Conservation (phyloP, 2,797 vertebrate species). For the Melanitta fusca region DNA sequence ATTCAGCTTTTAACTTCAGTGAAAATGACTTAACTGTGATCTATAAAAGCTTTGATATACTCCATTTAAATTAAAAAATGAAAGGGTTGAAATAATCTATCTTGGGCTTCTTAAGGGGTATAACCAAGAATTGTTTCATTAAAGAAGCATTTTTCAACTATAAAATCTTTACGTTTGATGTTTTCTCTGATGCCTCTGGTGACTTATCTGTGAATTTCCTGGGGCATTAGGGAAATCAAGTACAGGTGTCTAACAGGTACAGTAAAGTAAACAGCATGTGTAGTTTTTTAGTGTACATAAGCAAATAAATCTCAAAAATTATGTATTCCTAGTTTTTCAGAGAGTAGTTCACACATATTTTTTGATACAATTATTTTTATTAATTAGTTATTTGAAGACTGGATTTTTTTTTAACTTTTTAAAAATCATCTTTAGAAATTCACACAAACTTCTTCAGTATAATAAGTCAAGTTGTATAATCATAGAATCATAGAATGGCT, state of each 20-base stretch:
- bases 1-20: not conserved
- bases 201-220: not conserved
- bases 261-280: not conserved
- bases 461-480: not conserved
- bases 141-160: not conserved
- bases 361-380: not conserved
- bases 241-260: not conserved
- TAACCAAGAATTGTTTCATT: not conserved
- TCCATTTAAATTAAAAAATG: not conserved
- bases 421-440: not conserved
- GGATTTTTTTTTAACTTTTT: not conserved
- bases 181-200: not conserved
- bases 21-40: not conserved
- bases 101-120: fast-evolving
- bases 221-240: not conserved
- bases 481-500: not conserved
- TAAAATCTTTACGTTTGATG: not conserved
- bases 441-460: not conserved
- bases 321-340: not conserved
- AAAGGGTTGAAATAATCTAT: not conserved
- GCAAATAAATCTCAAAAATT: not conserved
- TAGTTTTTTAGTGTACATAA: not conserved
- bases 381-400: not conserved
- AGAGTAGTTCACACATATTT: not conserved
- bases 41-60: not conserved